Conservation (phyloP, 2,113 vertebrate species). For the Chauna torquata region DNA sequence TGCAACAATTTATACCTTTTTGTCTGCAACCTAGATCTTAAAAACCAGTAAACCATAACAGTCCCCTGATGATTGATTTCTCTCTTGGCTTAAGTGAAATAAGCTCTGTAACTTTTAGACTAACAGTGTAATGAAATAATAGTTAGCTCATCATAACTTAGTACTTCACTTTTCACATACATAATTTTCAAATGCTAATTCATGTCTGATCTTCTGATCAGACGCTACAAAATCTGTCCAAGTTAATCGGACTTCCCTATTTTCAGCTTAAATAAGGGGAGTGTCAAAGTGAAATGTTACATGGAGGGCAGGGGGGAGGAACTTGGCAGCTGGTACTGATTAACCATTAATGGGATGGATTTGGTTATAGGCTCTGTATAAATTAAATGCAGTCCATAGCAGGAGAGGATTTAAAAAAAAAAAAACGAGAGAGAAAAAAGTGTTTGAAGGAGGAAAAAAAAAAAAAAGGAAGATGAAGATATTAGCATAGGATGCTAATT, state of each 20-base stretch:
- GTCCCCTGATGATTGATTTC: neutral
- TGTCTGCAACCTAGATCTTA: no score
- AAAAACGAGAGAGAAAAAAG: neutral
- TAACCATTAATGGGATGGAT: neutral
- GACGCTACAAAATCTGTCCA: neutral
- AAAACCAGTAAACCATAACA: neutral
- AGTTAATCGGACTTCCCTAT: neutral
- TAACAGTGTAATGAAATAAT: neutral
- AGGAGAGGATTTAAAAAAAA: neutral
- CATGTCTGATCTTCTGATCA: neutral
- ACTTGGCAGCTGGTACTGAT: neutral
- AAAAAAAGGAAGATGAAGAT: neutral
- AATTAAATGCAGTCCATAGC: neutral
- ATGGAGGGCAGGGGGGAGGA: neutral
- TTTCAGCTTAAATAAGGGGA: neutral
- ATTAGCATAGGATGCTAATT: neutral
- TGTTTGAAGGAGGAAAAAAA: neutral
- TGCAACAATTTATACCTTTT: neutral
- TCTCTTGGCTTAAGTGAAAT: neutral
- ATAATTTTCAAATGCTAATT: neutral
- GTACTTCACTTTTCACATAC: neutral
- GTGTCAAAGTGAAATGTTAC: neutral
- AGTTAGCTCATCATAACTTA: neutral
- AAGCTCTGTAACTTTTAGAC: neutral
- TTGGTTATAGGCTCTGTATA: neutral